Percentiles rank a stretch among this genome's conserved stretches.
Conservation (phyloP, 2,113 vertebrate species). For the Tympanuchus pallidicinctus region DNA sequence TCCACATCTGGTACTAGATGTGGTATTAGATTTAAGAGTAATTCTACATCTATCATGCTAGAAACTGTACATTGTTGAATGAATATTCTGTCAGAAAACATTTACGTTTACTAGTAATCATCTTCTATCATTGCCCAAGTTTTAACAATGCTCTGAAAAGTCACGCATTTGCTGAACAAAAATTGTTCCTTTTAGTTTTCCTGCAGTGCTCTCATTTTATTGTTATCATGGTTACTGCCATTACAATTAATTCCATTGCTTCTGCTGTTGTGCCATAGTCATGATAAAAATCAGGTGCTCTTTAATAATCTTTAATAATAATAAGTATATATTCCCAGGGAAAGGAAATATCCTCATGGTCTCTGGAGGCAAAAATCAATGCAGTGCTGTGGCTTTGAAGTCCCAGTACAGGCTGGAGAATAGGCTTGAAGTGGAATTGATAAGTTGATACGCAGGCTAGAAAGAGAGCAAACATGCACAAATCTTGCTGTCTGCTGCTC, state of each 20-base stretch:
- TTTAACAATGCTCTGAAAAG: not conserved
- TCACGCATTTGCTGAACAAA: not conserved
- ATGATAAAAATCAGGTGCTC: constrained; percentile 3
- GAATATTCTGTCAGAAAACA: constrained; percentile 25
- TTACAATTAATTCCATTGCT: constrained; percentile 35
- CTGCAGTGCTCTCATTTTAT: not conserved
- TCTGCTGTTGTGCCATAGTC: constrained; percentile 18
- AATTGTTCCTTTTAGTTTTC: not conserved
- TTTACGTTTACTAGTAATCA: constrained; percentile 7
- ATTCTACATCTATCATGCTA: not conserved
- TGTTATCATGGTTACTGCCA: not conserved
- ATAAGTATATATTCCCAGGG: no score
- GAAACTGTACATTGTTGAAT: not conserved
- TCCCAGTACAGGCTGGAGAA: not conserved
- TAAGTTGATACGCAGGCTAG: not conserved
- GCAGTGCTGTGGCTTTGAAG: constrained; percentile 40
- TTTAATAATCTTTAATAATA: not conserved
- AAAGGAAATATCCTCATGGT: not conserved
- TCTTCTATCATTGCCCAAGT: not conserved
- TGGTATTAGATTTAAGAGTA: no score
- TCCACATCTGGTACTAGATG: no score
- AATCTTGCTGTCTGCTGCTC: not conserved
- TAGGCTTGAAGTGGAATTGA: not conserved
- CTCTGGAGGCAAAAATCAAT: constrained; percentile 43
- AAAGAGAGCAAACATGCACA: not conserved